Base-by-base conservation (phyloP, 2,797 vertebrate genomes). In the Oophaga sylvatica region DNA sequence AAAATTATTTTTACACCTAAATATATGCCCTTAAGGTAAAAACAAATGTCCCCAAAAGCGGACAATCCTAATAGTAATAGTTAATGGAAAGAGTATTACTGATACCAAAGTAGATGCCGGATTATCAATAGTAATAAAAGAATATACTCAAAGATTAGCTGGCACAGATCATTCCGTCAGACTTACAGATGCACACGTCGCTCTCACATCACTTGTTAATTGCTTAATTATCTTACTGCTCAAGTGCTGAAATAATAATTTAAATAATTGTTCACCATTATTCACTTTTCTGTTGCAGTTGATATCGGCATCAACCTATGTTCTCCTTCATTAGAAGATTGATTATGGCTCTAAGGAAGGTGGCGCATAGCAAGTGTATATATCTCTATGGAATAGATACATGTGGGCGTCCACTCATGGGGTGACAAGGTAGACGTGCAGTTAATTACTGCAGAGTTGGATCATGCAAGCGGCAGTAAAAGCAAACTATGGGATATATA, bases 341-440 rank as follows among this genome's bases (percentile, higher is more conserved):
- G 60, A 78, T 84, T 59, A 84, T 75, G 65, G 31, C 73, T 84
- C 53, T n/a, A 79, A 26, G 17, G 62, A 41, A 68, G 81, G 48
- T 45, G 63, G 53, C 80, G 83, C 83, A 83, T 87, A 62, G 86
- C 60, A 16, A 83, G 53, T 41, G 31, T 62, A 67, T 67, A 67
- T 56, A 59, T 79, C 73, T 87, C 59, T 19, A 60, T 56, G 65
- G 48, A 59, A 41, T 22, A 77, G 63, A 63, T 78, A 59, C 29
- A 83, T 83, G 87, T 87, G 63, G 87, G 87, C 76, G 81, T 82
- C 71, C 60, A 65, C 56, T 83, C 63, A 35, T 20, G 68, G 81
- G 81, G 56, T 70, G 62, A 59, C 59, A 83, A 77, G 70, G 80
- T 81, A 87, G 78, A 76, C 56, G 57, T 77, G 80, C 86, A 70